A percentile compares a stretch with the other conserved stretches of the same genome.
phyloP scores from a whole-genome alignment of 2,113 vertebrate species.

The Rhinolophus sinicus region DNA sequence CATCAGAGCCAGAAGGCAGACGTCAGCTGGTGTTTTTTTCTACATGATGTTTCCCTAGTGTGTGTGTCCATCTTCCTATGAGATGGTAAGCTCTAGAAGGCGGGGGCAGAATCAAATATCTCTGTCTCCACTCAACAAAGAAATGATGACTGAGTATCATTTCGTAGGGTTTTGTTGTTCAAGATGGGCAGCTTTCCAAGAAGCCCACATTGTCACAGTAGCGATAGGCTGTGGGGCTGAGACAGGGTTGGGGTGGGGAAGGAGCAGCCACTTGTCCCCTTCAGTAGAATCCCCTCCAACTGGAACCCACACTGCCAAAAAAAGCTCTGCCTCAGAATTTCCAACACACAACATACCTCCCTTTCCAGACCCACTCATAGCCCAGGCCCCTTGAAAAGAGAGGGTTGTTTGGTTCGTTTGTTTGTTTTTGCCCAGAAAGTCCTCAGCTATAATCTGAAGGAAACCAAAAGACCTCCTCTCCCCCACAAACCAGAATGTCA shows the following conservation, averaged over 20 bases:
- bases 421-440: background rate
- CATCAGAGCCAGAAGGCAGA: background rate
- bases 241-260: background rate
- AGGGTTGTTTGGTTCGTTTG: background rate
- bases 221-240: background rate
- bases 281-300: background rate
- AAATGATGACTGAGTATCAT: background rate
- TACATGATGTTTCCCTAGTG: background rate
- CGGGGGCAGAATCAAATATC: background rate
- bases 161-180: background rate
- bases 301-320: background rate
- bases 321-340: background rate
- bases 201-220: background rate
- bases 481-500: background rate
- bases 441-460: background rate
- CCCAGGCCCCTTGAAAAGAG: background rate
- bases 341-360: background rate
- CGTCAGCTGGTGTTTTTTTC: background rate
- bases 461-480: constrained; percentile 15
- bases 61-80: background rate
- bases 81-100: background rate
- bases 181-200: background rate
- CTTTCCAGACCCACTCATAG: background rate
- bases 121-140: background rate
- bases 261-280: background rate